Base-by-base conservation (phyloP, 2,797 vertebrate species). In the Botia almorhae region DNA sequence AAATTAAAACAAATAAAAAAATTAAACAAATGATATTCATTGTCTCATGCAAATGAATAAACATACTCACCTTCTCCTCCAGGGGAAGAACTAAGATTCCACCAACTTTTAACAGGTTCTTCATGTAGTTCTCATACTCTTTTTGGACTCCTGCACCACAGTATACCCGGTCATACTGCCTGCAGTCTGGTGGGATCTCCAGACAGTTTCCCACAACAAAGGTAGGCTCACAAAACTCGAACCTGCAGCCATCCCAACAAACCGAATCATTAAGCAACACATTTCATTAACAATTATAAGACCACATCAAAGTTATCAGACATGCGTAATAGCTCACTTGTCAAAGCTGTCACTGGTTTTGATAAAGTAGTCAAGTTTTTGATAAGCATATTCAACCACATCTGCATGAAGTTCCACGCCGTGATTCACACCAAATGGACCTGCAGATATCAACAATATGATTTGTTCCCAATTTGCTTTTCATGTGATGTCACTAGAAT, bases 311-410 rank as follows among this genome's bases (percentile, higher is more conserved):
- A 82, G 6, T 21, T 13, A 12, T 50, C 12, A 16, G 8, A 39
- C 14, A 36, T 46, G 43, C 43, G 23, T 74, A 53, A 63, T 12
- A 14, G 80, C 95, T 88, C 90, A 99, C 97, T 93, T 98, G 93
- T 99, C 98, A 85, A 99, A 99, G 91, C 96, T 98, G 89, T 98
- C 96, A 0, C 96, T 98, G 75, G 95, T 97, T 91, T 95, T 97
- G 90, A 99, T 97, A 91, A 99, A 99, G 85, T 92, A 92, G 60
- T 99, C 96, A 7, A 99, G 91, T 86, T 97, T 99, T 91, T 98
- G 95, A 89, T 96, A 96, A 0, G 98, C 97, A 0, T 98, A 99
- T 14, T 99, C 96, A 0, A 96, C 97, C 48, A 99, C 97, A 3
- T 99, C 98, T 0, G 93, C 93, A 17, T 99, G 97, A 3, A 99